Percentiles rank a stretch among this genome's conserved stretches.
phyloP scores from a whole-genome alignment of 2,888 invertebrate species.

The Eurytoma adleriae region DNA sequence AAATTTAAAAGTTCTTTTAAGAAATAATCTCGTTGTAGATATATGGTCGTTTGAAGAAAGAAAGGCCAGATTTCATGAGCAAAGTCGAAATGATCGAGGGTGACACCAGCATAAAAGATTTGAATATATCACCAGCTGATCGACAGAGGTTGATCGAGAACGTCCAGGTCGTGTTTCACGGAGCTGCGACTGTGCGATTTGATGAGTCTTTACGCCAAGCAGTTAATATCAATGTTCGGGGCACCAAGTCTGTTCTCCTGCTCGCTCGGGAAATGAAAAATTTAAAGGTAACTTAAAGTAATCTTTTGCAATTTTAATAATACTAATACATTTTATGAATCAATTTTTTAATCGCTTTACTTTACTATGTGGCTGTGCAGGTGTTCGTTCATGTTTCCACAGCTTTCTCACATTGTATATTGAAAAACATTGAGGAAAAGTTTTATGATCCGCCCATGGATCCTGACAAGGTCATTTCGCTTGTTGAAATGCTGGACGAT shows the following conservation, averaged over 20 bases:
- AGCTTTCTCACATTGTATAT: slow-evolving; percentile 70
- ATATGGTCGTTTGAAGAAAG: slow-evolving; percentile 77
- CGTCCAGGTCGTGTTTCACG: slow-evolving; percentile 84
- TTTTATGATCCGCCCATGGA: slow-evolving; percentile 68
- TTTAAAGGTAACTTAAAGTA: slow-evolving; percentile 78
- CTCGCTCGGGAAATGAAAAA: slow-evolving; percentile 82
- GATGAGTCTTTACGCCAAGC: slow-evolving; percentile 83
- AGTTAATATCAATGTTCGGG: slow-evolving; percentile 83
- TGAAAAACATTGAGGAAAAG: slow-evolving; percentile 69
- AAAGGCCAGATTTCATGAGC: slow-evolving; percentile 75
- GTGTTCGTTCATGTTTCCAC: slow-evolving; percentile 72
- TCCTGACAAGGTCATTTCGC: slow-evolving; percentile 65
- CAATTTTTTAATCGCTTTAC: slow-evolving; percentile 5
- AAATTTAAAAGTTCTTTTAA: slow-evolving; percentile 17
- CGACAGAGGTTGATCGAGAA: slow-evolving; percentile 77
- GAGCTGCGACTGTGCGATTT: slow-evolving; percentile 86
- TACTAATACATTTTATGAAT: no score
- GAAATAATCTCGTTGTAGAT: slow-evolving; percentile 73
- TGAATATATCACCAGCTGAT: slow-evolving; percentile 78
- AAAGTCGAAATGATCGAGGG: slow-evolving; percentile 80
- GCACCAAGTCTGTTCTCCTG: slow-evolving; percentile 81
- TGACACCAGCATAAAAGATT: slow-evolving; percentile 76
- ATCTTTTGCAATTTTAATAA: not conserved
- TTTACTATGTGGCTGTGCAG: slow-evolving; percentile 61
- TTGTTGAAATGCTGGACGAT: slow-evolving; percentile 69